These are phyloP conservation scores for Eospalax fontanierii DNA, from an alignment of 2,797 vertebrate genomes.

Conservation along the genomic window DNA sequence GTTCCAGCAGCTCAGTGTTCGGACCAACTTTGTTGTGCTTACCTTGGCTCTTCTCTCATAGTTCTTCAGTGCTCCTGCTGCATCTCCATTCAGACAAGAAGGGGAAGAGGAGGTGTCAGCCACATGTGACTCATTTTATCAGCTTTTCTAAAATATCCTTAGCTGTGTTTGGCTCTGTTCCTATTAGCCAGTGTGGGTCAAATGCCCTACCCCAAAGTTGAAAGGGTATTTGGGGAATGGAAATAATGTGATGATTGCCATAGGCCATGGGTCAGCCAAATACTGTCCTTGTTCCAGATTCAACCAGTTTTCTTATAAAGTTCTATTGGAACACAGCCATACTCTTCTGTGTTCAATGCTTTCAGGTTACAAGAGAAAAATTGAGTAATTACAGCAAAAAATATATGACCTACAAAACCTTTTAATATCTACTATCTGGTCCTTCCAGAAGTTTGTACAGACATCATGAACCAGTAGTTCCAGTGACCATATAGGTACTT, in stretches of 20 bases:
- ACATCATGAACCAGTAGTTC: background rate
- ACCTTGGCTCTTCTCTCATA: background rate
- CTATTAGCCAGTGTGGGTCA: background rate
- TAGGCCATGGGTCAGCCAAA: background rate
- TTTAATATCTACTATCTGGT: background rate
- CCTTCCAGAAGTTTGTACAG: background rate
- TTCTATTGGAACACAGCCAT: background rate
- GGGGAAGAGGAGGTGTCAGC: background rate
- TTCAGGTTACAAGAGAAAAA: background rate
- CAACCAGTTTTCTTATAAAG: background rate
- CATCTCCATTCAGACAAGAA: background rate
- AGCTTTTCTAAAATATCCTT: background rate
- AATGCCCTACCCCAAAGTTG: background rate
- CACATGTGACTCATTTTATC: background rate
- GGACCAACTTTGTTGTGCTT: background rate
- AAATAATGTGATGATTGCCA: background rate
- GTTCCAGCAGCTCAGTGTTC: background rate
- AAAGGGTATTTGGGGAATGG: background rate
- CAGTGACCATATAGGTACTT: no score
- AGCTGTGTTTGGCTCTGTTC: background rate
- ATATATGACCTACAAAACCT: background rate
- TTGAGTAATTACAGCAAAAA: background rate
- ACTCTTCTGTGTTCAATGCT: background rate
- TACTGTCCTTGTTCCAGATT: background rate
- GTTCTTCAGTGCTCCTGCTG: background rate